Evolutionary conservation across 2,113 vertebrate genomes (phyloP).

Genomic region (Ifrita kowaldi): DNA sequence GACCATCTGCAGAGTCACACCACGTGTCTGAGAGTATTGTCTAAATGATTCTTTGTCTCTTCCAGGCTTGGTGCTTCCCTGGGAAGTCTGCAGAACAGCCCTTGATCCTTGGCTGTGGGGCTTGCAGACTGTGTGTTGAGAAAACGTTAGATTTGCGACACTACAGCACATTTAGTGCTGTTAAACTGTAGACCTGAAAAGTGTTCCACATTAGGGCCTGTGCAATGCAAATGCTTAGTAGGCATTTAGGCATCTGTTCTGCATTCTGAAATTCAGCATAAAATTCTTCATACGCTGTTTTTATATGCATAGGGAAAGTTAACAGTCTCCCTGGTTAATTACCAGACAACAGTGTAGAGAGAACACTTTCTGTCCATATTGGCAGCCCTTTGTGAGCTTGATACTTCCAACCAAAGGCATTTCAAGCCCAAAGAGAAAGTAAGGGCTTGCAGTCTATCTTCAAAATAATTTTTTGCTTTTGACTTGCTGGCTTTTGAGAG

Average conservation of each 20-base stretch:
- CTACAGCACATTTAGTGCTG: neutral
- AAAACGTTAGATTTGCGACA: neutral
- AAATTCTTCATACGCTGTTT: neutral
- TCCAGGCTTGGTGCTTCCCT: neutral
- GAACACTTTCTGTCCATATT: neutral
- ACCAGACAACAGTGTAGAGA: fast-evolving
- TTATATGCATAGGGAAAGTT: fast-evolving
- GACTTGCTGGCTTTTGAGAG: neutral
- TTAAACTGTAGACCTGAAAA: neutral
- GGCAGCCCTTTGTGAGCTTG: neutral
- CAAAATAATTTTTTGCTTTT: neutral
- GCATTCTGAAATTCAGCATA: neutral
- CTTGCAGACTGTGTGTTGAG: neutral
- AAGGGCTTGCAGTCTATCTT: neutral
- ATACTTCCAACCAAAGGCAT: neutral
- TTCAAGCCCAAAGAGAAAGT: neutral
- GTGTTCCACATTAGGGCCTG: too few relatives aligned
- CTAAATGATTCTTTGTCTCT: neutral
- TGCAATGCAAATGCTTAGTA: neutral
- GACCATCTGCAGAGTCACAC: neutral
- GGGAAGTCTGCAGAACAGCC: neutral
- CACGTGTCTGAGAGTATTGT: neutral
- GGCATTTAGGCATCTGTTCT: neutral
- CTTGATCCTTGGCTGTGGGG: neutral
- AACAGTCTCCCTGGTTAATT: neutral